Conservation (phyloP, 2,113 vertebrate genomes). For the Neoarius graeffei region DNA sequence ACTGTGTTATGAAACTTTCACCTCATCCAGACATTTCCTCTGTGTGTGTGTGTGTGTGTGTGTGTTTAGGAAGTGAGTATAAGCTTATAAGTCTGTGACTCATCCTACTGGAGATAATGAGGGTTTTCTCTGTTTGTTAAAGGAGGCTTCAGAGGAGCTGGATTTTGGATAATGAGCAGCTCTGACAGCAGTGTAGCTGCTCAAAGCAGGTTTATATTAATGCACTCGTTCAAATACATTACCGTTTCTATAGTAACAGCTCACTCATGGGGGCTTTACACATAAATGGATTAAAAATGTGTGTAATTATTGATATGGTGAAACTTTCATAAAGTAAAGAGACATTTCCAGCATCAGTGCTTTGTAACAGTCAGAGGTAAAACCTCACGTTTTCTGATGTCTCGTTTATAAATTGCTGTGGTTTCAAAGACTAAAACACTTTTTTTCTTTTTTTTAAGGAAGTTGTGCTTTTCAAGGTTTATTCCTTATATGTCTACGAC, state of each 20-base stretch:
- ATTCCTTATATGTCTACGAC: no score
- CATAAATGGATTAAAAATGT: not conserved
- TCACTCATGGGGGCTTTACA: not conserved
- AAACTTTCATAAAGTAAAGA: not conserved
- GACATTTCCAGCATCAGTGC: not conserved
- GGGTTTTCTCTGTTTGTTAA: not conserved
- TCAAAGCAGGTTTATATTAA: not conserved
- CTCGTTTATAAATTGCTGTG: not conserved
- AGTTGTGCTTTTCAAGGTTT: no score
- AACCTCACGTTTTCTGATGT: no score
- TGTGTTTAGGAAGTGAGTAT: not conserved
- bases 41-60: not conserved
- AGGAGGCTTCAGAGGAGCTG: not conserved
- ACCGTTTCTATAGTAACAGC: not conserved
- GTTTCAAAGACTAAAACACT: not conserved
- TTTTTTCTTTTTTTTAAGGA: no score
- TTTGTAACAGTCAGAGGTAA: not conserved
- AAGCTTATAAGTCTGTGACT: not conserved
- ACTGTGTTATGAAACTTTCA: not conserved
- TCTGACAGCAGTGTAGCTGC: not conserved
- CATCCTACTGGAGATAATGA: not conserved
- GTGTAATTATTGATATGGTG: no score
- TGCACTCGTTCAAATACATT: not conserved
- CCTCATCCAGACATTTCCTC: not conserved
- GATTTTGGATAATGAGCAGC: not conserved